phyloP scores from a whole-genome alignment of 2,797 vertebrate species.

The Lindbergichthys nudifrons region DNA sequence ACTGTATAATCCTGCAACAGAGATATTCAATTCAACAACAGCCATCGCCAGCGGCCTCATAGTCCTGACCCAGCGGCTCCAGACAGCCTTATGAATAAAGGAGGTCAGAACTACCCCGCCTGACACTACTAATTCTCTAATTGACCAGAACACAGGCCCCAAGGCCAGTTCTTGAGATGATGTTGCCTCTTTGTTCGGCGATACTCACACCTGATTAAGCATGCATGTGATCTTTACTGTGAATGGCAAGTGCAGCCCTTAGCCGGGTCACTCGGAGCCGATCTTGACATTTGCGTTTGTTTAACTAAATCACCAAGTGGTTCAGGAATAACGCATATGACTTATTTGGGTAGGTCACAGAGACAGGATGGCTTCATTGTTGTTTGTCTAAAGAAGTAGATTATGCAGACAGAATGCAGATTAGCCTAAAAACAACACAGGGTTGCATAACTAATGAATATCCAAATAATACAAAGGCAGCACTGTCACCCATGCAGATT shows the following conservation, averaged over 20 bases:
- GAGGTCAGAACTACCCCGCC: constrained; percentile 42
- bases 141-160: constrained; percentile 62
- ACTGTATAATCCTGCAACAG: constrained; percentile 27
- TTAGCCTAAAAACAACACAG: not conserved
- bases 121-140: constrained; percentile 68
- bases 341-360: constrained; percentile 29
- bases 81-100: constrained; percentile 54
- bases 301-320: constrained; percentile 48
- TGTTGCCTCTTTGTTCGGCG: constrained; percentile 50
- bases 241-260: constrained; percentile 48
- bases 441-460: constrained; percentile 24
- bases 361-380: not conserved
- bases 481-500: constrained; percentile 13
- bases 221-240: constrained; percentile 57
- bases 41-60: constrained; percentile 12
- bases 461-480: not conserved
- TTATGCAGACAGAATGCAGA: constrained; percentile 4
- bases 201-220: constrained; percentile 70
- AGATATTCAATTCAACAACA: constrained; percentile 40
- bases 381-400: constrained; percentile 13
- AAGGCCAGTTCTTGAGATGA: constrained; percentile 56
- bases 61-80: constrained; percentile 29
- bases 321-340: constrained; percentile 21
- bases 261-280: constrained; percentile 37
- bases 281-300: constrained; percentile 69